These are phyloP conservation scores for Bovichtus diacanthus DNA, from an alignment of 2,797 vertebrate genomes.

Conservation along the genomic window DNA sequence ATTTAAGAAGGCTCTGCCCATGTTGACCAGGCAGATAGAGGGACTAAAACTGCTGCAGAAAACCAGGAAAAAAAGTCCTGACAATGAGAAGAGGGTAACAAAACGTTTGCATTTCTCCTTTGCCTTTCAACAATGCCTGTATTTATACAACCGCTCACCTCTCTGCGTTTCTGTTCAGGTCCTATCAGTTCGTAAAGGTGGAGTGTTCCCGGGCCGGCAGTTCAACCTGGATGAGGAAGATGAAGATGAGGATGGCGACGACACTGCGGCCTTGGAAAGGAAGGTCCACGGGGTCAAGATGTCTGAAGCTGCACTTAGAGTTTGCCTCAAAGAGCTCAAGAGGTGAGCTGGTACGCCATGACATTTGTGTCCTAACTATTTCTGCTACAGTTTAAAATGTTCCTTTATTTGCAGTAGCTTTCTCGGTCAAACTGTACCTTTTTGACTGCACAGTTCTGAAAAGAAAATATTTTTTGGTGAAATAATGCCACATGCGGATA, in stretches of 20 bases:
- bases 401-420: background rate
- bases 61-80: constrained; percentile 89
- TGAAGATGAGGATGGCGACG: constrained; percentile 94
- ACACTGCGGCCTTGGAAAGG: constrained; percentile 89
- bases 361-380: background rate
- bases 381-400: too few relatives aligned
- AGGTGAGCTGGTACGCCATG: constrained; percentile 78
- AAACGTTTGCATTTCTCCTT: background rate
- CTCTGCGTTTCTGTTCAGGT: constrained; percentile 77
- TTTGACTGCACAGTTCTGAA: background rate
- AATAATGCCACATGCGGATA: background rate
- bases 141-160: background rate
- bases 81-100: constrained; percentile 92
- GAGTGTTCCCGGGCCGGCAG: constrained; percentile 84
- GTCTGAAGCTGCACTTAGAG: constrained; percentile 92
- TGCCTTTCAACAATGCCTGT: background rate
- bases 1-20: constrained; percentile 93
- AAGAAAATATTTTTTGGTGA: background rate
- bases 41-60: constrained; percentile 95
- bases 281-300: constrained; percentile 92
- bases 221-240: constrained; percentile 91
- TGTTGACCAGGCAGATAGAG: constrained; percentile 95
- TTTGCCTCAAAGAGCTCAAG: constrained; percentile 96
- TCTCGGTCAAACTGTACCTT: background rate
- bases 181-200: constrained; percentile 85